Evolutionary conservation across 2,797 vertebrate species (phyloP).

Genomic region (Cichlasoma orientale): DNA sequence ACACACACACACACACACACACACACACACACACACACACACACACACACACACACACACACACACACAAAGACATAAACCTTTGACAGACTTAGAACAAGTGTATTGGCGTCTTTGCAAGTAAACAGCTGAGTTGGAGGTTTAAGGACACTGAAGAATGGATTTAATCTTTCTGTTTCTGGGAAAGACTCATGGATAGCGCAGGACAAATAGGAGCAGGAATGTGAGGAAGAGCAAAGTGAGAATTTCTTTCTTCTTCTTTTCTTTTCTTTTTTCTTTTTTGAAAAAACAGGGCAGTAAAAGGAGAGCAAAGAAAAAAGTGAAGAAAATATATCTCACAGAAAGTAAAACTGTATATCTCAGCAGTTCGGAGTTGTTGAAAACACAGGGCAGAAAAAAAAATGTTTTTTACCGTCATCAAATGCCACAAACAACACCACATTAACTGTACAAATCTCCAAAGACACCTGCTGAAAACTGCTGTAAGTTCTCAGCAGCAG

Average conservation of each 20-base stretch:
- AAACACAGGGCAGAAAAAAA: slow-evolving; percentile 23
- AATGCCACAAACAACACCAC: slow-evolving; percentile 41
- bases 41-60: not conserved
- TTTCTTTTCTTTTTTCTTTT: too few species aligned
- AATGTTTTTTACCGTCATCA: slow-evolving; percentile 46
- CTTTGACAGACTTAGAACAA: slow-evolving; percentile 22
- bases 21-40: too few species aligned
- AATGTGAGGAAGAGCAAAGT: slow-evolving; percentile 14
- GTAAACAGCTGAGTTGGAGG: slow-evolving; percentile 69
- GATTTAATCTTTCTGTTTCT: slow-evolving; percentile 72
- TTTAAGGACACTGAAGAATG: slow-evolving; percentile 75
- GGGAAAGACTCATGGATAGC: slow-evolving; percentile 18
- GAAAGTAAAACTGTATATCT: slow-evolving; percentile 54
- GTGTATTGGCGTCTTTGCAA: slow-evolving; percentile 42
- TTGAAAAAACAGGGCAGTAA: not conserved
- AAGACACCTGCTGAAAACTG: slow-evolving; percentile 37
- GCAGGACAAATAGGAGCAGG: slow-evolving; percentile 18
- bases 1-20: not conserved
- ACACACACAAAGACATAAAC: not conserved
- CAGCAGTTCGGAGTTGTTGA: slow-evolving; percentile 57
- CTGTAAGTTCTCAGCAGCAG: slow-evolving; percentile 26
- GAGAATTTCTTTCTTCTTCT: not conserved
- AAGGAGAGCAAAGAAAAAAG: slow-evolving; percentile 1
- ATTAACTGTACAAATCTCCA: slow-evolving; percentile 11
- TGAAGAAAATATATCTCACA: slow-evolving; percentile 3